Evolutionary conservation across 2,113 vertebrate genomes (phyloP), one percentile per base, ranked within the genome.

Genomic region (Microcebus jonahi): DNA sequence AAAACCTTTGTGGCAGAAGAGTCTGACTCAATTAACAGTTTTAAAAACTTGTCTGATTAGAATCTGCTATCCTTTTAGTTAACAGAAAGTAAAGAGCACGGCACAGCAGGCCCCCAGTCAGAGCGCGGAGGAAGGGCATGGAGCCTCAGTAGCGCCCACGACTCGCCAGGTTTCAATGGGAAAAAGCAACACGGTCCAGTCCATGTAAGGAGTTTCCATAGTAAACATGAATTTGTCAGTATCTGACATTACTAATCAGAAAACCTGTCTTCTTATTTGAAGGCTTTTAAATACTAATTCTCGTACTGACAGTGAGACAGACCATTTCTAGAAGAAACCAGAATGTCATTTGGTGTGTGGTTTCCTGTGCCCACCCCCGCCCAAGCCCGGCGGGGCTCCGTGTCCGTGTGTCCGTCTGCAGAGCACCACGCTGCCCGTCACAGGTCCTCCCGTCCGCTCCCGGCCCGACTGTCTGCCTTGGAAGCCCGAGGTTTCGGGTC

Each of bases 371-470:
- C 94, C 6, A 0, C 45, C 27, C 36, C 29, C 3, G 0, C 45
- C 59, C 42, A 25, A 25, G 76, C 29, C 39, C 17, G 68, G 90
- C 87, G 12, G 76, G 89, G 92, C 77, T 59, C 14, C 6, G 15
- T 48, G 39, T 73, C 57, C 48, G 1, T 21, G 27, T 63, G 67
- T 12, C 90, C 55, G 25, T 15, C 11, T 39, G 0, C 88, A 92
- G n/a, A 25, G 91, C 84, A 23, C 77, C 87, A 5, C 21, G 45
- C 71, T 0, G 0, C 0, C 84, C 0, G 1, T 99, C 97, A 99
- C 97, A 99, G 99, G 42, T 99, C 99, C 90, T 99, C 98, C 71
- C 98, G 99, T 57, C 91, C 68, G 73, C 88, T 97, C 71, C 98
- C 97, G 1, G 99, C 99, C 36, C 95, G 98, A 95, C 99, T 99